These are phyloP conservation scores for Hemiprocne comata DNA, from an alignment of 2,113 vertebrate genomes.

Conservation along the genomic window DNA sequence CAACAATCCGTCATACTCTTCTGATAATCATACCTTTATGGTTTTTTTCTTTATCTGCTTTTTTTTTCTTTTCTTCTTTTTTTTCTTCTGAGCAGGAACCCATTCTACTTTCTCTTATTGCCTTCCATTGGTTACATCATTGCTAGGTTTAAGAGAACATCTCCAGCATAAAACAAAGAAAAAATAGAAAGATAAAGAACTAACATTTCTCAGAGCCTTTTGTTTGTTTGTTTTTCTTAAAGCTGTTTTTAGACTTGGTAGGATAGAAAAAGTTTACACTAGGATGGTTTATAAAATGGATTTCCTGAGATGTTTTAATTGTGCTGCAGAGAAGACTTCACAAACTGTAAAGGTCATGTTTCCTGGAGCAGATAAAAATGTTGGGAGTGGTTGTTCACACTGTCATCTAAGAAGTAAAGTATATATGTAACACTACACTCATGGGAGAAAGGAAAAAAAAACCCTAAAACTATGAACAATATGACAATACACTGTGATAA, in stretches of 20 bases:
- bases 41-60: not conserved
- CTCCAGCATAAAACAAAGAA: not conserved
- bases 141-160: not conserved
- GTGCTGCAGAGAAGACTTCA: not conserved
- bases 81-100: not conserved
- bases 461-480: not conserved
- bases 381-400: not conserved
- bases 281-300: not conserved
- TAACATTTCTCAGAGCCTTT: not conserved
- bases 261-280: not conserved
- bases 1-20: not conserved
- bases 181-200: not conserved
- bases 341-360: not conserved
- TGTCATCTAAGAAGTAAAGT: not conserved
- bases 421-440: not conserved
- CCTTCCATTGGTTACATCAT: not conserved
- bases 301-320: not conserved
- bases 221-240: not conserved
- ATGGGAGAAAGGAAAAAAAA: not conserved
- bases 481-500: not conserved
- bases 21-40: not conserved
- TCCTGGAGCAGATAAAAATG: not conserved
- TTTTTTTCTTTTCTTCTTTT: too few relatives aligned
- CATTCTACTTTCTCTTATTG: not conserved
- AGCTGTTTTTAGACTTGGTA: not conserved